Base-by-base conservation (phyloP, 2,797 vertebrate genomes). In the Mionectes olivaceus region DNA sequence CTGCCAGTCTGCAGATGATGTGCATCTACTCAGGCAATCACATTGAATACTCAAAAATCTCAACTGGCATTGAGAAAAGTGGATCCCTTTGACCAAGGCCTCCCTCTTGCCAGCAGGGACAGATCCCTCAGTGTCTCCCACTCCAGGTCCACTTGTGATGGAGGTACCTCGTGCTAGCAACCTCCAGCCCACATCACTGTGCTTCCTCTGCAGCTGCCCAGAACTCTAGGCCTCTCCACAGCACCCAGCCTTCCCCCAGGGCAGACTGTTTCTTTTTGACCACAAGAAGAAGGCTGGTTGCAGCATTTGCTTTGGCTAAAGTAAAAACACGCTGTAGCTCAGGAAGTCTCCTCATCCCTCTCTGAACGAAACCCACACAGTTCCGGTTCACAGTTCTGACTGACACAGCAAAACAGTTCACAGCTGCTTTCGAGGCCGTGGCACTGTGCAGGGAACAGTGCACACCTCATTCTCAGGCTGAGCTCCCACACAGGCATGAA, bases 251-350 rank as follows among this genome's bases (percentile, higher is more conserved):
- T 91, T 95, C 90, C 95, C 92, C 93, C 83, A 87, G 96, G 96
- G 96, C 89, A 95, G 91, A 90, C 95, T 96, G 94, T 93, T 94
- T 93, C 89, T 90, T 86, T 93, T 85, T 89, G 83, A 90, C 94
- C 94, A 83, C 95, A 96, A 90, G 80, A 94, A 96, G 83, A 52
- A 80, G 59, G 81, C 91, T 93, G 90, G 95, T 94, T 96, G 95
- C 76, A 84, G 68, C 2, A 5, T 89, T 96, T 94, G 81, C 85
- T 96, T 96, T 97, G 95, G 94, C 91, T 84, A 55, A 0, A 81
- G 77, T 71, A 4, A 77, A 94, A 93, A 71, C 89, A 87, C 9
- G 7, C 84, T 78, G 21, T 67, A 78, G 75, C n/a, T 68, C 69
- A 92, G 77, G 70, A 86, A 46, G 89, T 81, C 70, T 56, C 56